Conservation (phyloP, 2,888 invertebrate species). For the Eristalinus aeneus region DNA sequence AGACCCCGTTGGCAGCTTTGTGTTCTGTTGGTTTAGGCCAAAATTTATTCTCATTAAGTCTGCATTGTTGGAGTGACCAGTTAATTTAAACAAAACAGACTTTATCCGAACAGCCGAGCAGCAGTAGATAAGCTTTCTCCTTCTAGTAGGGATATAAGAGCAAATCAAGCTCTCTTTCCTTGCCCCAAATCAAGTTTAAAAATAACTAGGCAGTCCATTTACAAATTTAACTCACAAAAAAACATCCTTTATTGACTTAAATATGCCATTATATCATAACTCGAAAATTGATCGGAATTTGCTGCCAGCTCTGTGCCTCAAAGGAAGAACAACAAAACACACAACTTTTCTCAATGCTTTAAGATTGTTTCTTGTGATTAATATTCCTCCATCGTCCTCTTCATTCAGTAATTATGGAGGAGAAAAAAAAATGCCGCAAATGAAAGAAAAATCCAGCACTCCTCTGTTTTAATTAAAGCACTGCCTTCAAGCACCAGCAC, state of each 20-base stretch:
- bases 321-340: background rate
- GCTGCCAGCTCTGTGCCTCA: background rate
- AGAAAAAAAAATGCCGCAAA: background rate
- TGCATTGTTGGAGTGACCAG: too few relatives aligned
- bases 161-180: too few relatives aligned
- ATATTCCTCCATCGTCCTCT: background rate
- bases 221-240: too few relatives aligned
- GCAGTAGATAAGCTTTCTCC: too few relatives aligned
- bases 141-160: too few relatives aligned
- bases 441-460: background rate
- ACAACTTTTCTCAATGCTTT: background rate
- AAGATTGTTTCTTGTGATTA: background rate
- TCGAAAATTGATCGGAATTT: background rate
- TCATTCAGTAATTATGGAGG: background rate
- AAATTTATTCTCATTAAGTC: too few relatives aligned
- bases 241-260: background rate
- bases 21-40: too few relatives aligned
- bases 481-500: constrained; percentile 35
- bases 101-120: too few relatives aligned
- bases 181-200: too few relatives aligned
- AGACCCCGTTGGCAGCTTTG: too few relatives aligned
- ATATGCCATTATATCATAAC: background rate
- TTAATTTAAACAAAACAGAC: too few relatives aligned
- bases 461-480: constrained; percentile 52
- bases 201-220: too few relatives aligned